A percentile compares a stretch with the other conserved stretches of the same genome.
These are phyloP conservation scores for Rhamnusium bicolor DNA, from an alignment of 2,888 invertebrate species.

Conservation along the genomic window DNA sequence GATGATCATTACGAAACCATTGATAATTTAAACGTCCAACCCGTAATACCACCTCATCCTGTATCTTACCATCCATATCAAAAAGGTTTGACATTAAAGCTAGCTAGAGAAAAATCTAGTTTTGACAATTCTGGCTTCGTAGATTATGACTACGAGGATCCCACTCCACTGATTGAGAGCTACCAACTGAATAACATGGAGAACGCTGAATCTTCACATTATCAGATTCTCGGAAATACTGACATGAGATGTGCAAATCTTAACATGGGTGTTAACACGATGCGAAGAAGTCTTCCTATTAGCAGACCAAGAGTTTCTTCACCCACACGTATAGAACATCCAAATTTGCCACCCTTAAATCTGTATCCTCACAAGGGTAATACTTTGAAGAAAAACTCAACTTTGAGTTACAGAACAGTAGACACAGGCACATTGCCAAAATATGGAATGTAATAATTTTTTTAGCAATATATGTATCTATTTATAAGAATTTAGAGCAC, in stretches of 20 bases:
- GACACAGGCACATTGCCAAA: conserved; percentile 63
- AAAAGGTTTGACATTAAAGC: conserved; percentile 45
- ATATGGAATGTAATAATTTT: conserved; percentile 60
- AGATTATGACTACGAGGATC: conserved; percentile 87
- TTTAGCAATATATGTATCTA: conserved; percentile 33
- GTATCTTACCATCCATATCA: conserved; percentile 42
- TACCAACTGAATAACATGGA: conserved; percentile 78
- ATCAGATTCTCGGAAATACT: conserved; percentile 64
- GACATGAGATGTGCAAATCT: conserved; percentile 70
- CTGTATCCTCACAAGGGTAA: conserved; percentile 72
- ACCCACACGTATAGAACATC: conserved; percentile 87
- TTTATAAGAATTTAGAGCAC: conserved; percentile 33
- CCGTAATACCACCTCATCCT: conserved; percentile 35
- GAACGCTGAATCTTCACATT: conserved; percentile 72
- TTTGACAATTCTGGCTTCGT: conserved; percentile 84
- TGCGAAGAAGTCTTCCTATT: conserved; percentile 68
- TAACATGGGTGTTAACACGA: conserved; percentile 72
- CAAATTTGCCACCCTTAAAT: conserved; percentile 86
- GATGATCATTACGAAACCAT: conserved; percentile 83
- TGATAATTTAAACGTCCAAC: conserved; percentile 67
- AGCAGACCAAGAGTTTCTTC: conserved; percentile 82
- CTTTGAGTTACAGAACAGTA: conserved; percentile 60
- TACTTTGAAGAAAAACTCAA: conserved; percentile 59
- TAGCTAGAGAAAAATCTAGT: conserved; percentile 62
- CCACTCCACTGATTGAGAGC: conserved; percentile 82